phyloP scores from a whole-genome alignment of 2,113 vertebrate species.

The Cricetomys ansorgei region DNA sequence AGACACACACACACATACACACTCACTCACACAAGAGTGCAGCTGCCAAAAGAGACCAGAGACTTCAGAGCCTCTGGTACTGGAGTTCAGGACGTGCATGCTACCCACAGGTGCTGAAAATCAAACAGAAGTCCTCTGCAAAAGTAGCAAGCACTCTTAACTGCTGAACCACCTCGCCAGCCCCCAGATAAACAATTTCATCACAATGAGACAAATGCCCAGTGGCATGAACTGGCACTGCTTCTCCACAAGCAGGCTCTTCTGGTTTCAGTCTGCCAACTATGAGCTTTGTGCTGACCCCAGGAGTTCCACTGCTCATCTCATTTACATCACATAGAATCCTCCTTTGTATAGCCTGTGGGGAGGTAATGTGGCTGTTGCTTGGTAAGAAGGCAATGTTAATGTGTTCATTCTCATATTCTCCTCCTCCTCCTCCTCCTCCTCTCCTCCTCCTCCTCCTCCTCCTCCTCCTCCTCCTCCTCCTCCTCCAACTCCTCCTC shows the following conservation, averaged over 20 bases:
- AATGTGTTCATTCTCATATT: neutral
- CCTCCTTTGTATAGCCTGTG: neutral
- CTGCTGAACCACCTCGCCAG: neutral
- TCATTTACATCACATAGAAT: neutral
- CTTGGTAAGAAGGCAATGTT: neutral
- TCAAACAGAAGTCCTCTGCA: neutral
- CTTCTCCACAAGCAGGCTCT: neutral
- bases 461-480: neutral
- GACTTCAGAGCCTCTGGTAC: neutral
- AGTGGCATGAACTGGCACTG: neutral
- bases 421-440: neutral
- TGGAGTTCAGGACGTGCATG: neutral
- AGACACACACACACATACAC: neutral
- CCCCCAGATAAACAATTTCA: neutral
- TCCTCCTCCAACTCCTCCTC: too few species aligned
- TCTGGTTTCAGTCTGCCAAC: neutral
- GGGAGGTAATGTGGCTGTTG: conserved; percentile 38
- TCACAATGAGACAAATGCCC: neutral
- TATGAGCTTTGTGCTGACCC: neutral
- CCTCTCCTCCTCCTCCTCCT: neutral
- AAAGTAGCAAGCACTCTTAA: neutral
- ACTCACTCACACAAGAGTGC: neutral
- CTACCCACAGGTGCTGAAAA: neutral
- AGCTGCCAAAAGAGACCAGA: neutral
- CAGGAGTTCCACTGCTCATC: neutral